Evolutionary conservation across 2,113 vertebrate species (phyloP), one percentile per base, ranked within the genome.

Genomic region (Aldabrachelys gigantea): DNA sequence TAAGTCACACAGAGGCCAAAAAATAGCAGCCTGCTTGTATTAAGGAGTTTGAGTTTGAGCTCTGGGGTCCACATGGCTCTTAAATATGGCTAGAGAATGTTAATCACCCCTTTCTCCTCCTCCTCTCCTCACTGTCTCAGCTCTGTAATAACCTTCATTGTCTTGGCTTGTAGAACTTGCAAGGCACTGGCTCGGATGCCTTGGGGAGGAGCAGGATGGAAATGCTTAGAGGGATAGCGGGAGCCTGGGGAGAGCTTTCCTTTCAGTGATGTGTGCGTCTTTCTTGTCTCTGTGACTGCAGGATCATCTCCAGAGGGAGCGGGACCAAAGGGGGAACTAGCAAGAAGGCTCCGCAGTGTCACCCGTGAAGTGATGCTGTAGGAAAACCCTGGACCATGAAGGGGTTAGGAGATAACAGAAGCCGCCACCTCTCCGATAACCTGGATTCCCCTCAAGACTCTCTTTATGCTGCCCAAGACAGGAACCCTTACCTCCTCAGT

Each of bases 391-490:
- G 97, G 97, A 98, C 97, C 98, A 99, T 99, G 99, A 99, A 99
- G 98, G 99, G 99, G 97, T 98, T 99, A 98, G 99, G 99, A 97
- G 99, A 99, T 96, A 99, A 99, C 96, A 99, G 99, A 97, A 98
- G 98, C 97, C 99, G 99, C 93, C 99, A 99, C 97, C 98, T 99
- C 92, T 99, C 99, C 0, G 99, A 99, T 82, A 99, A 99, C 97
- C 98, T 99, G 96, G 99, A 99, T 87, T 98, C 99, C 90, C 97
- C 98, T 94, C 97, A 98, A 27, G 99, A 99, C 88, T 98, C 99
- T 93, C 95, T 99, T 93, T 99, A 99, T 92, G 93, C 98, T 22
- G 98, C 98, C 59, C 98, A 99, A 95, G 99, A 99, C 78, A 99
- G 98, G 89, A 99, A 99, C 79, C 99, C 99, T 76, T 99, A 99